A percentile compares a stretch with the other conserved stretches of the same genome.
These are phyloP conservation scores for Coregonus sp. DNA, from an alignment of 2,797 vertebrate genomes.

Conservation along the genomic window DNA sequence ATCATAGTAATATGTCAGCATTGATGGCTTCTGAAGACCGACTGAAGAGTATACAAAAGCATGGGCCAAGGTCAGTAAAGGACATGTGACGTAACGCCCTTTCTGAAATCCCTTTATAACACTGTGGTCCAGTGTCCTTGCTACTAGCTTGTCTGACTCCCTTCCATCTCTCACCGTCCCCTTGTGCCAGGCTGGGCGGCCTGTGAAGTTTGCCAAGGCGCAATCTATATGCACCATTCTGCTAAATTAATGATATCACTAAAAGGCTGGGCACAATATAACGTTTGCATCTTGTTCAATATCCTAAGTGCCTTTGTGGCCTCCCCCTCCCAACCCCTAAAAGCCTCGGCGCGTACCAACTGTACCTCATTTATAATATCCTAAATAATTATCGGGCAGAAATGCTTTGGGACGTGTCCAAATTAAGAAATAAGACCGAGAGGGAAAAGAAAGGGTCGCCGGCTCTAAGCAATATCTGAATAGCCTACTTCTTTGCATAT, in stretches of 20 bases:
- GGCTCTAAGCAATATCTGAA: constrained; percentile 70
- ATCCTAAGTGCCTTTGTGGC: constrained; percentile 83
- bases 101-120: not conserved
- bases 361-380: constrained; percentile 76
- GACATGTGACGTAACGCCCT: not conserved
- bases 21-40: constrained; percentile 48
- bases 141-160: not conserved
- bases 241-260: constrained; percentile 84
- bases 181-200: constrained; percentile 62
- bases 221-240: constrained; percentile 78
- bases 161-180: constrained; percentile 48
- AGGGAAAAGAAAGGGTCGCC: constrained; percentile 48
- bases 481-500: constrained; percentile 55
- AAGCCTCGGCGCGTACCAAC: constrained; percentile 54
- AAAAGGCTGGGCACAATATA: constrained; percentile 79
- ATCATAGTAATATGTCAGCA: constrained; percentile 22
- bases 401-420: constrained; percentile 67
- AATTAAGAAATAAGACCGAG: constrained; percentile 71
- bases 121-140: not conserved
- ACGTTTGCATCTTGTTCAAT: constrained; percentile 82
- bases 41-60: not conserved
- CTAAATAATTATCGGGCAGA: constrained; percentile 71
- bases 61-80: not conserved
- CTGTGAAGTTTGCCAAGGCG: constrained; percentile 76
- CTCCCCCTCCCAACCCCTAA: constrained; percentile 56